phyloP scores from a whole-genome alignment of 2,797 vertebrate genomes.

The Cheirogaleus major region DNA sequence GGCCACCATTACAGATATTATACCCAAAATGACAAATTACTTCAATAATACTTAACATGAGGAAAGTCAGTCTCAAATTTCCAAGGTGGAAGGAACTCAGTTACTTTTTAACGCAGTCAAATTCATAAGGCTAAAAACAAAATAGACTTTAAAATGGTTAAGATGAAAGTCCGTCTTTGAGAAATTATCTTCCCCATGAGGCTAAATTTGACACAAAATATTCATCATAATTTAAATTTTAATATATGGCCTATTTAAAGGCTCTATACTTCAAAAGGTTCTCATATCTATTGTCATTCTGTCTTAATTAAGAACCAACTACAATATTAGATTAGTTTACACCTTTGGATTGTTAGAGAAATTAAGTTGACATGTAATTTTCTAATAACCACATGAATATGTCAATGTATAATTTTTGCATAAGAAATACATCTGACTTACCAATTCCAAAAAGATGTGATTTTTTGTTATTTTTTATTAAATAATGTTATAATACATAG shows the following conservation, averaged over 20 bases:
- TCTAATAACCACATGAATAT: background rate
- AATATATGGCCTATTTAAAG: constrained; percentile 51
- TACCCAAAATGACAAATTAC: constrained; percentile 38
- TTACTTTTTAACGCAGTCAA: background rate
- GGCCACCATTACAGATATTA: constrained; percentile 46
- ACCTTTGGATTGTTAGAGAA: constrained; percentile 32
- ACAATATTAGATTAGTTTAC: constrained; percentile 20
- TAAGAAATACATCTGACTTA: constrained; percentile 4
- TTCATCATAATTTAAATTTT: constrained; percentile 69
- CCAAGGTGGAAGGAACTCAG: background rate
- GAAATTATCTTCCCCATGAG: constrained; percentile 45
- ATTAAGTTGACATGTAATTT: background rate
- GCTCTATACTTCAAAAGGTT: constrained; percentile 27
- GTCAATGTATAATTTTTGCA: background rate
- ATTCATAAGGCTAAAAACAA: constrained; percentile 55
- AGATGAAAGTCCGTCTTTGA: constrained; percentile 57
- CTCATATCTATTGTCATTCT: constrained; percentile 42
- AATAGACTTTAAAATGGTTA: constrained; percentile 52
- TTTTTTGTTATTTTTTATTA: background rate
- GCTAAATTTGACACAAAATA: constrained; percentile 59
- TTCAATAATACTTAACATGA: constrained; percentile 29
- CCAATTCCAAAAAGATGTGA: background rate
- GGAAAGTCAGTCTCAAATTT: constrained; percentile 28
- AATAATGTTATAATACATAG: background rate
- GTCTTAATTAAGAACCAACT: constrained; percentile 62